Percentiles rank a stretch among this genome's conserved stretches.
Conservation (phyloP, 2,113 vertebrate genomes). For the Phyllostomus discolor region DNA sequence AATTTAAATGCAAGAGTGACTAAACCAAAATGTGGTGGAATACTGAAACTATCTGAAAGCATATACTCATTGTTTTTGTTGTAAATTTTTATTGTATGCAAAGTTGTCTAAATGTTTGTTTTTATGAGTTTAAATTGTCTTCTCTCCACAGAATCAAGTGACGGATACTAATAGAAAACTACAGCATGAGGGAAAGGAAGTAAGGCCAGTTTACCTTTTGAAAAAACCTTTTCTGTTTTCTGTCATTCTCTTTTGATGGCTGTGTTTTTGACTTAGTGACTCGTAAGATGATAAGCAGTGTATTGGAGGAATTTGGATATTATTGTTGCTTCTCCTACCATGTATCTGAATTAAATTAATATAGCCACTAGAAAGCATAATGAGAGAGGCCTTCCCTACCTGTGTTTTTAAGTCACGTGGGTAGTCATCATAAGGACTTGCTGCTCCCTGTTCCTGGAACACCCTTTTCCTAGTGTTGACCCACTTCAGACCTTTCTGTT, state of each 20-base stretch:
- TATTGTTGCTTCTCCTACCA: background rate
- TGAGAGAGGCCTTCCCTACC: background rate
- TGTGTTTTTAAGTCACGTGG: background rate
- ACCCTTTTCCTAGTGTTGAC: background rate
- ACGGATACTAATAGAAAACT: slow-evolving; percentile 93
- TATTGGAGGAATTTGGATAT: background rate
- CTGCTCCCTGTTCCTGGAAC: background rate
- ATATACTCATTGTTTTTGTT: background rate
- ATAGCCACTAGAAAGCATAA: background rate
- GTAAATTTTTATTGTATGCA: slow-evolving; percentile 23
- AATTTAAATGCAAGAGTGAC: background rate
- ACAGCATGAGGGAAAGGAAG: slow-evolving; percentile 92
- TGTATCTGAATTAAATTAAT: slow-evolving; percentile 18
- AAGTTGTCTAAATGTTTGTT: slow-evolving; percentile 24
- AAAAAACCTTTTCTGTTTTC: slow-evolving; percentile 39
- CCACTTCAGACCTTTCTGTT: background rate
- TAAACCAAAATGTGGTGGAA: background rate
- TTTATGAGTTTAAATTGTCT: slow-evolving; percentile 64
- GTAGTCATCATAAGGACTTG: background rate
- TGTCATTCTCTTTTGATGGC: slow-evolving; percentile 24
- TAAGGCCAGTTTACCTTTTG: slow-evolving; percentile 66
- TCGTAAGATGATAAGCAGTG: background rate
- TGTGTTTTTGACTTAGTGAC: slow-evolving; percentile 13
- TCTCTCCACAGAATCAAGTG: slow-evolving; percentile 89
- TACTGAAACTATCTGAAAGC: background rate